phyloP scores from a whole-genome alignment of 2,888 invertebrate genomes.

The Cephalotes varians region DNA sequence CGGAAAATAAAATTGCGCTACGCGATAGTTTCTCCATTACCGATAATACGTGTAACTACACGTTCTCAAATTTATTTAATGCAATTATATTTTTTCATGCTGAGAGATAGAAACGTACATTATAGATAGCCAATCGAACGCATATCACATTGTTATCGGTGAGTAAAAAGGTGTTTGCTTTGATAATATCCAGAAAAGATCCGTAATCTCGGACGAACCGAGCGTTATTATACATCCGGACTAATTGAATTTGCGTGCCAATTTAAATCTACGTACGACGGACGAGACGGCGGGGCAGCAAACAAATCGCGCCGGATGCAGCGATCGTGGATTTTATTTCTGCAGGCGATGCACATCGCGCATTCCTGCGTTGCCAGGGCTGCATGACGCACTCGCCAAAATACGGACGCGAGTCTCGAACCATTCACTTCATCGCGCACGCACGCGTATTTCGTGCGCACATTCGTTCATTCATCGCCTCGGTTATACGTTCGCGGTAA shows the following conservation, averaged over 20 bases:
- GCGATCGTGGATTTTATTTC: conserved; percentile 44
- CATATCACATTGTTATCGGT: neutral
- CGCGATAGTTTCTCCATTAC: conserved; percentile 13
- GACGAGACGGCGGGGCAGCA: neutral
- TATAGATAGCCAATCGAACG: neutral
- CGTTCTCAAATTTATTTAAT: conserved; percentile 10
- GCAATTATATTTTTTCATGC: neutral
- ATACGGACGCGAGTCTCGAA: conserved; percentile 43
- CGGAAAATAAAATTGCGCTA: conserved; percentile 8
- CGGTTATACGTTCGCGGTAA: neutral
- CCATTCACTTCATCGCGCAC: conserved; percentile 19
- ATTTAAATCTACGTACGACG: neutral
- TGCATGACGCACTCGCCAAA: conserved; percentile 47
- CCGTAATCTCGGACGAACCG: neutral
- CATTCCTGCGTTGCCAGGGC: conserved; percentile 46
- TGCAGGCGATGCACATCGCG: conserved; percentile 49
- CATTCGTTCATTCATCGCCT: conserved; percentile 27
- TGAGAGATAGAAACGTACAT: neutral
- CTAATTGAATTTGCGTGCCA: neutral
- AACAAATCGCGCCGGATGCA: conserved; percentile 23
- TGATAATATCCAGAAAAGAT: neutral
- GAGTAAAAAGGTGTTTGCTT: neutral
- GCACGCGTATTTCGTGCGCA: neutral
- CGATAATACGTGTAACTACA: neutral
- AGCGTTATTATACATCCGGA: neutral